Conservation (phyloP, 1,140 invertebrate species). For the Trachelipus rathkii region DNA sequence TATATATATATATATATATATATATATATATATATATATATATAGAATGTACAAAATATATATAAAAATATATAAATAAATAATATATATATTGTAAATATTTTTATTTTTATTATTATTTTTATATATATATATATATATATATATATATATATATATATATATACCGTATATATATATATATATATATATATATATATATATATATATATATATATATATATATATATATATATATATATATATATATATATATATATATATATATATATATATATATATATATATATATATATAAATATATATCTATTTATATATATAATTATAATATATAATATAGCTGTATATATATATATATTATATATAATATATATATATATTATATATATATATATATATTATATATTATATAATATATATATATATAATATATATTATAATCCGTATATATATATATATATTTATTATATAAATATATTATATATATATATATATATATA, state of each 20-base stretch:
- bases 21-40: no score
- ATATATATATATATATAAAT: conserved; percentile 23
- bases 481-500: conserved; percentile 19
- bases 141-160: background rate
- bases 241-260: conserved; percentile 20
- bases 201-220: conserved; percentile 14
- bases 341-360: conserved; percentile 12
- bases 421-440: background rate
- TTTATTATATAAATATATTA: conserved; percentile 8
- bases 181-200: conserved; percentile 7
- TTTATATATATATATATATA: conserved; percentile 12
- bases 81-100: no score
- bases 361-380: background rate
- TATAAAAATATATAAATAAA: no score
- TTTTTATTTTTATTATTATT: no score
- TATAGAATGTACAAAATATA: no score
- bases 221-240: conserved; percentile 14
- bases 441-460: background rate
- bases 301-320: conserved; percentile 16
- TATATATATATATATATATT: background rate
- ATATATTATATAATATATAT: background rate
- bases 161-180: background rate
- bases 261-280: conserved; percentile 20
- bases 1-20: no score
- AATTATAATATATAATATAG: conserved; percentile 16